phyloP scores from a whole-genome alignment of 2,797 vertebrate genomes.

The Microcaecilia unicolor region DNA sequence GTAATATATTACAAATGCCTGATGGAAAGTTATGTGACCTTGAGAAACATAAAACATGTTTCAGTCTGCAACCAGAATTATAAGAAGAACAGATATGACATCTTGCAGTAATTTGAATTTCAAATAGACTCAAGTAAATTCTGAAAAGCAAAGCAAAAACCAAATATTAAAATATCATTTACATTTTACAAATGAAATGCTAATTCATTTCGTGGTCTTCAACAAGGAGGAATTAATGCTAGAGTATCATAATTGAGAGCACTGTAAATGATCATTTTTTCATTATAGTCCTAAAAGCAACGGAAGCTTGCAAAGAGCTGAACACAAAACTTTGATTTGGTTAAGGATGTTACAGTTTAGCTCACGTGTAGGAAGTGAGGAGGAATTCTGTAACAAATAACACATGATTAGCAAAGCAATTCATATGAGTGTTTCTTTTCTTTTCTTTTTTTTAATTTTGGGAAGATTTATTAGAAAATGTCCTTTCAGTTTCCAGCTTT shows the following conservation, averaged over 20 bases:
- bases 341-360: too few species aligned
- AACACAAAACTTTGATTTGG: too few species aligned
- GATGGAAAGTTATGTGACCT: not conserved
- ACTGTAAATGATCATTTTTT: not conserved
- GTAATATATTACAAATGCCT: not conserved
- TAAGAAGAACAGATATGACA: conserved; percentile 1
- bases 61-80: conserved; percentile 2
- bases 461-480: too few species aligned
- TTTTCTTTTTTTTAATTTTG: too few species aligned
- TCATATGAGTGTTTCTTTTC: too few species aligned
- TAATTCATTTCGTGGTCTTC: conserved; percentile 22
- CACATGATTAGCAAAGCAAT: too few species aligned
- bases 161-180: not conserved
- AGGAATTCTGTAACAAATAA: too few species aligned
- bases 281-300: not conserved
- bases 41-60: not conserved
- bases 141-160: not conserved
- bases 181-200: not conserved
- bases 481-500: too few species aligned
- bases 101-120: conserved; percentile 14
- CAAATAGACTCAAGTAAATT: conserved; percentile 2
- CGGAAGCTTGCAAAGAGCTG: not conserved
- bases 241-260: conserved; percentile 11
- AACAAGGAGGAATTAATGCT: conserved; percentile 7
- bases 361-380: too few species aligned